phyloP scores from a whole-genome alignment of 1,140 invertebrate species.

The Mycetomoellerius zeteki region DNA sequence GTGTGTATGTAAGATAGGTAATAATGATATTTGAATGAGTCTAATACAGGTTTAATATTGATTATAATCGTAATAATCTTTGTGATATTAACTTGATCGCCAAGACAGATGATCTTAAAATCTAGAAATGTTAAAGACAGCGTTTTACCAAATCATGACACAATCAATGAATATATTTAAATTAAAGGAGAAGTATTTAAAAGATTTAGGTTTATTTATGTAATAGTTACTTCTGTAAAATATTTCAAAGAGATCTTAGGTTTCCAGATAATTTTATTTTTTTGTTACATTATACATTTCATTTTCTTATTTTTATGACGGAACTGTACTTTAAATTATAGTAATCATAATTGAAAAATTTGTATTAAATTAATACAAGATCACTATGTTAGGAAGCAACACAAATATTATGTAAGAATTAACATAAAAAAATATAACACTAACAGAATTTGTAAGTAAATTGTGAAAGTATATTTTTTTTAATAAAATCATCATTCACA shows the following conservation, averaged over 20 bases:
- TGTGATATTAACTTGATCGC: background rate
- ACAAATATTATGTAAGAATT: no score
- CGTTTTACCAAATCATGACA: background rate
- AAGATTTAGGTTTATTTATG: no score
- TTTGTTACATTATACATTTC: background rate
- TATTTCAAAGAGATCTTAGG: background rate
- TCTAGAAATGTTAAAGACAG: background rate
- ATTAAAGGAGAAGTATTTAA: background rate
- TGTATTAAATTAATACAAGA: no score
- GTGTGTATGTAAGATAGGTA: background rate
- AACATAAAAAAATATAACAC: no score
- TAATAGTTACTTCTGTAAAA: no score
- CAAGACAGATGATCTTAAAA: background rate
- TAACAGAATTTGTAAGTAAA: no score
- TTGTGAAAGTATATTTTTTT: no score
- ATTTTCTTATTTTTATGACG: background rate
- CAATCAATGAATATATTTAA: background rate
- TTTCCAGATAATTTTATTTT: background rate
- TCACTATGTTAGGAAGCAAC: no score
- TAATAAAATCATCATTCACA: no score
- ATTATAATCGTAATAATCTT: background rate
- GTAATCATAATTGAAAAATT: no score
- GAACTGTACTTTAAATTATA: background rate
- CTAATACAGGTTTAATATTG: background rate
- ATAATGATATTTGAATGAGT: background rate